These are phyloP conservation scores for Gadopsis marmoratus DNA, from an alignment of 2,797 vertebrate species.

Conservation along the genomic window DNA sequence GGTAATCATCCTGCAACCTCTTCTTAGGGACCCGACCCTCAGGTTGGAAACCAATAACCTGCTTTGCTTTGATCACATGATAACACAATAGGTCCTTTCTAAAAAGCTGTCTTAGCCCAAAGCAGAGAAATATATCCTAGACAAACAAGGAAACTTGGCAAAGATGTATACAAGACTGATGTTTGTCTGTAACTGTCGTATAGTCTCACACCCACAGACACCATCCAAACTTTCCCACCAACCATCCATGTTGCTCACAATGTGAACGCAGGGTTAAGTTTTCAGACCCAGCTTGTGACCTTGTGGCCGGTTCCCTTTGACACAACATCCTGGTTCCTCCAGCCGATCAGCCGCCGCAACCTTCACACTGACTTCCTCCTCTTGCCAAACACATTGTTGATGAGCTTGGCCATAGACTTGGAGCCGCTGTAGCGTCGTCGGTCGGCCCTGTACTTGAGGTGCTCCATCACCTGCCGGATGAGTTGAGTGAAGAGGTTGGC, in stretches of 20 bases:
- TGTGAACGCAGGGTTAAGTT: slow-evolving; percentile 8
- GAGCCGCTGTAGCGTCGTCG: slow-evolving; percentile 85
- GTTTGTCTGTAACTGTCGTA: not conserved
- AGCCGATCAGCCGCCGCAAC: not conserved
- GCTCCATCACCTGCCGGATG: slow-evolving; percentile 84
- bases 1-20: not conserved
- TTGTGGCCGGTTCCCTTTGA: slow-evolving; percentile 14
- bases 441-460: slow-evolving; percentile 80
- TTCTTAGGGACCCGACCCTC: not conserved
- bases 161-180: not conserved
- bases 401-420: slow-evolving; percentile 88
- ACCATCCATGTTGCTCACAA: not conserved
- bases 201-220: not conserved
- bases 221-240: not conserved
- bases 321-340: not conserved
- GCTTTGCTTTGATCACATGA: not conserved
- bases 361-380: slow-evolving; percentile 86
- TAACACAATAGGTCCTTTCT: not conserved
- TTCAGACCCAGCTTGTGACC: not conserved
- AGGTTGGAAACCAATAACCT: not conserved
- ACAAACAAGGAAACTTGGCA: not conserved
- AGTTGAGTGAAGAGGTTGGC: slow-evolving; percentile 84
- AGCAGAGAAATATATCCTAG: not conserved
- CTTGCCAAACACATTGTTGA: slow-evolving; percentile 88
- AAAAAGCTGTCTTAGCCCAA: not conserved